Base-by-base conservation (phyloP, 1,140 invertebrate genomes). In the Bathynomus jamesi region DNA sequence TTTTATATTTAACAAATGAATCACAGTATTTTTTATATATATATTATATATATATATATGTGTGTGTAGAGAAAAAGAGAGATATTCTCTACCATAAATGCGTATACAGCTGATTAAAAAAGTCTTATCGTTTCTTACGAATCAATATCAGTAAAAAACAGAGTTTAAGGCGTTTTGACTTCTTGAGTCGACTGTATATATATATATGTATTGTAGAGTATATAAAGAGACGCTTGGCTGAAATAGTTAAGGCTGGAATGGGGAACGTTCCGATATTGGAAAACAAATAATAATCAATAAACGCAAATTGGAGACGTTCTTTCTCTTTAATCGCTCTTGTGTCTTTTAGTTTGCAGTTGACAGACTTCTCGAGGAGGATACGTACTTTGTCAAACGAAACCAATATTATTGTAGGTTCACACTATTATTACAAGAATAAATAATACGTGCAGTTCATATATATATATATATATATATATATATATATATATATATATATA, bases 401-500 rank as follows among this genome's bases (percentile, higher is more conserved):
- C 40, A 53, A 53, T 53, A 53, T 17, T 53, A 21, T 21, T n/a
- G n/a, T n/a, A n/a, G n/a, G n/a, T n/a, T n/a, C 40, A 8, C 32
- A 8, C 32, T 40, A 40, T 40, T 8, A 8, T 8, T 40, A 40
- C 17, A 40, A 8, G 17, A 8, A 40, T 40, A 40, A 8, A 40
- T 40, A 40, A 40, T 40, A 40, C 17, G 17, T 40, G 17, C 17
- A 40, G 7, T 8, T 40, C 7, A 40, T 40, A 40, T 40, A 40
- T 40, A 40, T 40, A 40, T 40, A 40, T 40, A 40, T 40, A 40
- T 40, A 40, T 40, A 2, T 53, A 53, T 53, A 53, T 53, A 53
- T 53, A 53, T 53, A 53, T 53, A 53, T 53, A 53, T n/a, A n/a
- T n/a, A n/a, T n/a, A n/a, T n/a, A n/a, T n/a, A 53, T 53, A 53